Evolutionary conservation across 2,797 vertebrate genomes (phyloP).

Genomic region (Urosaurus nigricauda): DNA sequence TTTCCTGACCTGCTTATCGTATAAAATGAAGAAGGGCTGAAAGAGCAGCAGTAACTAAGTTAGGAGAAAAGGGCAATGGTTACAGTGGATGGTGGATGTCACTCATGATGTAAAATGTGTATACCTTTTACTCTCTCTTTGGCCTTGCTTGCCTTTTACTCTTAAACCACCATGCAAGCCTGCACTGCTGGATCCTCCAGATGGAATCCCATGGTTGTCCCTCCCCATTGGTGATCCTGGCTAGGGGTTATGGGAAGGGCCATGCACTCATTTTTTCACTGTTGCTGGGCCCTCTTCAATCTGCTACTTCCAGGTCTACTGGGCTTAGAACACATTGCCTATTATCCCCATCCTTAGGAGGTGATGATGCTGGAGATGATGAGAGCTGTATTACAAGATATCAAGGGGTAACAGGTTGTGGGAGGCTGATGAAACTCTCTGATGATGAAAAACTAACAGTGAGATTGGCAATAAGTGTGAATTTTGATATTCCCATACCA

Average conservation of each 20-base stretch:
- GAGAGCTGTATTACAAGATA: background rate
- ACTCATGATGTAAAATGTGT: conserved; percentile 1
- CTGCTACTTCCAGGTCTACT: background rate
- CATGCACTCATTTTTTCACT: background rate
- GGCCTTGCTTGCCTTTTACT: conserved; percentile 19
- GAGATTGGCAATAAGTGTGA: background rate
- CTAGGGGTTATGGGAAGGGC: background rate
- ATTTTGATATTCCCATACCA: background rate
- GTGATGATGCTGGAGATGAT: background rate
- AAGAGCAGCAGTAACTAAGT: background rate
- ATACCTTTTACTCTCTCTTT: background rate
- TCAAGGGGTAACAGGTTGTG: background rate
- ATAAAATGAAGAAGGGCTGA: background rate
- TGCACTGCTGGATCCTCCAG: background rate
- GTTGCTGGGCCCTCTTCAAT: background rate
- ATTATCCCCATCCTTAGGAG: background rate
- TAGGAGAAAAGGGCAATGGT: conserved; percentile 1
- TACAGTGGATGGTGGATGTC: background rate
- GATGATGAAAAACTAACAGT: background rate
- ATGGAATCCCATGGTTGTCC: background rate
- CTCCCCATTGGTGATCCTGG: background rate
- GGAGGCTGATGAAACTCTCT: too few relatives aligned
- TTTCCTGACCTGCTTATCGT: background rate
- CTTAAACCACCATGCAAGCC: background rate
- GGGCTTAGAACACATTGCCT: background rate